Percentiles rank a stretch among this genome's conserved stretches.
Conservation (phyloP, 2,888 invertebrate species). For the Nomada goodeniana region DNA sequence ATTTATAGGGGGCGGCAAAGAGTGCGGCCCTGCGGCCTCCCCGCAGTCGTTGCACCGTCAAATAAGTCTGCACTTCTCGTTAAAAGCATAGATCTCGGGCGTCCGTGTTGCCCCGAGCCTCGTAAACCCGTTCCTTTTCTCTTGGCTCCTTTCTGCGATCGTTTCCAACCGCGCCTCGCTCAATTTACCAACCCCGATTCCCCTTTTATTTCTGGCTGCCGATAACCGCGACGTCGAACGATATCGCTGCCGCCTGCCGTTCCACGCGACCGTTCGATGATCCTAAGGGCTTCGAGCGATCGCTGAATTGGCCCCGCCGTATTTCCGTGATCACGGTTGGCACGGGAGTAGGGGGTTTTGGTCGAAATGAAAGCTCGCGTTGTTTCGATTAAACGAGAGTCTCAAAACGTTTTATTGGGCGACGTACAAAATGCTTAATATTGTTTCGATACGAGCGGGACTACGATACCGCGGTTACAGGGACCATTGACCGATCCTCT, state of each 20-base stretch:
- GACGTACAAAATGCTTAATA: not conserved
- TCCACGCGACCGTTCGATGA: no score
- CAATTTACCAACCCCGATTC: slow-evolving; percentile 17
- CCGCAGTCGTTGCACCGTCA: slow-evolving; percentile 63
- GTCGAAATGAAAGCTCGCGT: no score
- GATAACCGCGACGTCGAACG: slow-evolving; percentile 5
- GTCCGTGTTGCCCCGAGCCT: slow-evolving; percentile 1
- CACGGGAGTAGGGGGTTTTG: not conserved
- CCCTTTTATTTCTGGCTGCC: slow-evolving; percentile 31
- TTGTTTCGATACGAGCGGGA: not conserved
- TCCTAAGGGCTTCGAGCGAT: not conserved
- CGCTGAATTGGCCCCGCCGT: no score
- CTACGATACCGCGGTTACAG: slow-evolving; percentile 51
- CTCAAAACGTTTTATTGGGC: not conserved
- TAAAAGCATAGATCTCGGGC: slow-evolving; percentile 49
- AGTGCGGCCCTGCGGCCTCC: slow-evolving; percentile 75
- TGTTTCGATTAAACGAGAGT: not conserved
- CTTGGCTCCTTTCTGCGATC: not conserved
- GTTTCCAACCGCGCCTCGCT: not conserved
- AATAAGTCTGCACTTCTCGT: slow-evolving; percentile 70
- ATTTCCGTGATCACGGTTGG: not conserved
- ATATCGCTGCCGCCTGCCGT: not conserved
- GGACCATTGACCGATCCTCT: slow-evolving; percentile 72
- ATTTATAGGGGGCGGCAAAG: slow-evolving; percentile 74
- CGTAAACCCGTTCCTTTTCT: slow-evolving; percentile 1